These are phyloP conservation scores for Dicranocentrus wangi DNA, from an alignment of 2,888 invertebrate species.

Conservation along the genomic window DNA sequence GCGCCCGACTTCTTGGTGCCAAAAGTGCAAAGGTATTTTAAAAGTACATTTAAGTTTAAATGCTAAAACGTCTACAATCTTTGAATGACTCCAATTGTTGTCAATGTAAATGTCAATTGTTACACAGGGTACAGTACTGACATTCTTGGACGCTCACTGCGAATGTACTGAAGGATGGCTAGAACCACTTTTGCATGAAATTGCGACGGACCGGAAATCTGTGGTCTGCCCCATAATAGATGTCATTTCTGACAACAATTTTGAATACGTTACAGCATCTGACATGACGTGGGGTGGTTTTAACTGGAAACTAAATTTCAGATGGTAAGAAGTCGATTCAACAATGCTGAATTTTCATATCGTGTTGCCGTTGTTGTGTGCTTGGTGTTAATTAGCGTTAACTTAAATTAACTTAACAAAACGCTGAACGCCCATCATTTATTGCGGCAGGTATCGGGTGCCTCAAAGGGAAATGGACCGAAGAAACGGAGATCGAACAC, in stretches of 20 bases:
- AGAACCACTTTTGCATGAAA: conserved; percentile 92
- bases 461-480: conserved; percentile 97
- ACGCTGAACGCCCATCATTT: conserved; percentile 11
- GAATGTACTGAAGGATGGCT: conserved; percentile 99
- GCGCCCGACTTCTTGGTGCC: conserved; percentile 95
- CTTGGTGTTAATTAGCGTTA: no score
- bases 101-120: not conserved
- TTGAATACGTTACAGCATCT: conserved; percentile 98
- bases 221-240: conserved; percentile 99
- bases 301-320: conserved; percentile 92
- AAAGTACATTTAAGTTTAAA: no score
- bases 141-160: conserved; percentile 98
- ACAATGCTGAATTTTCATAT: no score
- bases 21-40: conserved; percentile 79
- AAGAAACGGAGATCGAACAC: conserved; percentile 92
- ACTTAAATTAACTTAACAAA: no score
- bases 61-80: no score
- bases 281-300: conserved; percentile 99
- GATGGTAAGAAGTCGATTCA: conserved; percentile 83
- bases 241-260: conserved; percentile 98
- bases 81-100: no score
- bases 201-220: conserved; percentile 91
- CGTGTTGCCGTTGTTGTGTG: no score
- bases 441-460: conserved; percentile 88
- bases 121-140: conserved; percentile 89